Base-by-base conservation (phyloP, 2,113 vertebrate species). In the Xenotilapia longispinis region DNA sequence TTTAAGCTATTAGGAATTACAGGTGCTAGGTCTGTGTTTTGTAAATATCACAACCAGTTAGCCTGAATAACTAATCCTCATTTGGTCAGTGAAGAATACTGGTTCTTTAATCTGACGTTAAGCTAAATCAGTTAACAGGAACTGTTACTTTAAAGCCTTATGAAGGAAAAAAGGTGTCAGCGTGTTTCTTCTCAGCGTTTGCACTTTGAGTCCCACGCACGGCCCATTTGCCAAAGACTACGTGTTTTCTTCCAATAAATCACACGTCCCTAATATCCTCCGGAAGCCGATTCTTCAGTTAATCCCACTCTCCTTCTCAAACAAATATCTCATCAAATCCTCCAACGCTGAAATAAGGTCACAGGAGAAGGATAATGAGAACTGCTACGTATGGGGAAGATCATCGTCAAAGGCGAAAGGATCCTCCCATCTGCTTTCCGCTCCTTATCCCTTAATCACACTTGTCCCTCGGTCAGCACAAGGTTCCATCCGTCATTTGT, bases 361-460 rank as follows among this genome's bases (percentile, higher is more conserved):
- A 95, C 49, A 93, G 90, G 92, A 88, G 88, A 92, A 90, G 91
- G 90, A 94, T 95, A 94, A 95, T 94, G 88, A 91, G 88, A 92
- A 90, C 68, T 17, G 86, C 79, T 89, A 90, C 68, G 85, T 94
- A 94, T 91, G 88, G 89, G 83, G 85, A 89, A 83, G 89, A 87
- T 89, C 86, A 90, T 83, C 23, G 6, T 73, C 70, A 82, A 70
- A 89, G 80, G 87, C 58, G 21, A 73, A 51, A 82, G 85, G 80
- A 93, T 92, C 88, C 87, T 88, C 92, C 93, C 91, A 92, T 94
- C 92, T 93, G 91, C 87, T 91, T 70, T 19, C 9, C 75, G 4
- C 88, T 86, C 63, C 84, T 94, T 85, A 90, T 91, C 90, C 86
- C 90, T 92, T 92, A 92, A 91, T 95, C 91, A 93, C 80, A 84